Evolutionary conservation across 2,113 vertebrate genomes (phyloP), one percentile per base, ranked within the genome.

Genomic region (Pelecanoides urinatrix): DNA sequence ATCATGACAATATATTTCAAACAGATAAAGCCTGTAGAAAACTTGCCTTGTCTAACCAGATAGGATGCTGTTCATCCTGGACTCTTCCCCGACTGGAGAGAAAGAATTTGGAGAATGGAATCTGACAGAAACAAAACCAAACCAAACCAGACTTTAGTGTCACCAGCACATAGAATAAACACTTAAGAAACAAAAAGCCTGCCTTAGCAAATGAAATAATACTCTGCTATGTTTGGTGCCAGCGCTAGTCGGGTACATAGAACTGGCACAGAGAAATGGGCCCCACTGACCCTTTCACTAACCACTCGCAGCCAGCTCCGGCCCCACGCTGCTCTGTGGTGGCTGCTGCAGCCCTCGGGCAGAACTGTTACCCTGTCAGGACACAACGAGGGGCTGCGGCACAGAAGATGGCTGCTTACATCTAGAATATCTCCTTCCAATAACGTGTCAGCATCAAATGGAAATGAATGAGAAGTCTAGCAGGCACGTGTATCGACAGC

Each of bases 91-190:
- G 98, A 97, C 98, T 98, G 68, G 99, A 98, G n/a, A 99, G 96
- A 92, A 99, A 99, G 95, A 99, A 99, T 96, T 99, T 99, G 27
- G 99, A 99, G 96, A 99, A 99, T 1, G 99, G 99, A 81, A 99
- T 99, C 99, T 99, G 97, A 68, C 45, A 95, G 85, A n/a, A 91
- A 68, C 11, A 96, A 94, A 94, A 61, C 34, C 11, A 73, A 94
- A 59, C 27, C 16, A 72, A 93, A 83, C 6, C 29, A 80, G 45
- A 70, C 15, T 83, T 96, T 11, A 90, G n/a, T 22, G 15, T 80
- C 32, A 77, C 27, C 38, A 49, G 45, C 30, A 56, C 3, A 53
- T 13, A 71, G 40, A 84, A 62, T 0, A 94, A 49, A 84, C 61
- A 21, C 40, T 34, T 34, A 36, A 25, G 21, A 52, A 55, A 66